These are phyloP conservation scores for Drosophila paranaensis DNA, from an alignment of 2,888 invertebrate species.

Conservation along the genomic window DNA sequence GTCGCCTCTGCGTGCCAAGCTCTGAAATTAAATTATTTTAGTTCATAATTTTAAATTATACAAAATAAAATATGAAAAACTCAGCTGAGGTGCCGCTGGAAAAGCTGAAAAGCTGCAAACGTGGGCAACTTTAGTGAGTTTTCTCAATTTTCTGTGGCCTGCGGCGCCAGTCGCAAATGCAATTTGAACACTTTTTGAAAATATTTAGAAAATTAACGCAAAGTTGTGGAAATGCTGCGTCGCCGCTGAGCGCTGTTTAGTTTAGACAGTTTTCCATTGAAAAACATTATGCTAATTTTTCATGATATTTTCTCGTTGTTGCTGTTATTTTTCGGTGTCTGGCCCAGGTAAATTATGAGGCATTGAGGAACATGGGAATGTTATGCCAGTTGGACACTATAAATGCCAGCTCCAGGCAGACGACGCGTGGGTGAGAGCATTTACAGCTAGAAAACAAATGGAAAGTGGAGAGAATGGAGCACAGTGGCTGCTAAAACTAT, in stretches of 20 bases:
- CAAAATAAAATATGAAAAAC: slow-evolving; percentile 30
- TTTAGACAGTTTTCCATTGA: slow-evolving; percentile 47
- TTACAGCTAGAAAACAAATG: slow-evolving; percentile 11
- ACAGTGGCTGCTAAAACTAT: neutral
- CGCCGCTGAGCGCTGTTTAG: slow-evolving; percentile 33
- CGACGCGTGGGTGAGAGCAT: slow-evolving; percentile 2
- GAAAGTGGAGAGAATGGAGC: slow-evolving; percentile 1
- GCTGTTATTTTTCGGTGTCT: slow-evolving; percentile 14
- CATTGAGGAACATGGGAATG: slow-evolving; percentile 24
- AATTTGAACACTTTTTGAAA: slow-evolving; percentile 73
- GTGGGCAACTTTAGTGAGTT: slow-evolving; percentile 52
- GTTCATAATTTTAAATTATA: slow-evolving; percentile 78
- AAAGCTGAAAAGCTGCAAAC: slow-evolving; percentile 46
- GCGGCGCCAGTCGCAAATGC: slow-evolving; percentile 57
- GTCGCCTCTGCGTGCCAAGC: slow-evolving; percentile 68
- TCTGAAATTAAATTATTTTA: slow-evolving; percentile 77
- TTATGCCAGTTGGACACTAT: slow-evolving; percentile 17
- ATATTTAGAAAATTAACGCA: slow-evolving; percentile 81
- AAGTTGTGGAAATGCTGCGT: slow-evolving; percentile 72
- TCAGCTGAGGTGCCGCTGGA: slow-evolving; percentile 42
- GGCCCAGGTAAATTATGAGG: slow-evolving; percentile 30
- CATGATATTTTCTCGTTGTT: slow-evolving; percentile 4
- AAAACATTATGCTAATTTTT: slow-evolving; percentile 71
- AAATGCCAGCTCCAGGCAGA: neutral
- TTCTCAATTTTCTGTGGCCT: slow-evolving; percentile 51